Conservation (phyloP, 2,888 invertebrate genomes). For the Pachydiplax longipennis region DNA sequence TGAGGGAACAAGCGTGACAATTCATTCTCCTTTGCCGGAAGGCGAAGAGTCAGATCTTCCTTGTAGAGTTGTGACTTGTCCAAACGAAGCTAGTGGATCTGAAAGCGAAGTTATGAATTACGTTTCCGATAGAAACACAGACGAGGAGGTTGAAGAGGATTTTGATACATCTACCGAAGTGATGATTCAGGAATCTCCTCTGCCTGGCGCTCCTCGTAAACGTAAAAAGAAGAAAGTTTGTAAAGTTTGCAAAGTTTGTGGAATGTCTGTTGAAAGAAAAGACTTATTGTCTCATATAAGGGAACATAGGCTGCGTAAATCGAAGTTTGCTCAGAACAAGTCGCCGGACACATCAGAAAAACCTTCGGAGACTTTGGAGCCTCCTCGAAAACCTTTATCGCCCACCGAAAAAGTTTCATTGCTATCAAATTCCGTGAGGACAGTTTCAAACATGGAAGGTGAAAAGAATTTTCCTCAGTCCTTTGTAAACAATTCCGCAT, state of each 20-base stretch:
- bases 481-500: not conserved
- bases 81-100: not conserved
- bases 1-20: not conserved
- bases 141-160: not conserved
- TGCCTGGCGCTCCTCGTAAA: not conserved
- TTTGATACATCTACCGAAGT: not conserved
- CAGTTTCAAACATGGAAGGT: not conserved
- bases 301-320: not conserved
- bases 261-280: not conserved
- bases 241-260: conserved; percentile 18
- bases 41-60: not conserved
- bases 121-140: not conserved
- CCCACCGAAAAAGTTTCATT: not conserved
- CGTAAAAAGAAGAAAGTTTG: not conserved
- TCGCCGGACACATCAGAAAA: not conserved
- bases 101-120: not conserved
- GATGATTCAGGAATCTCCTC: not conserved
- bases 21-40: not conserved
- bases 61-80: not conserved
- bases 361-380: not conserved
- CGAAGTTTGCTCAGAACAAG: not conserved
- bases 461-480: not conserved
- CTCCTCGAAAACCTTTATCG: not conserved
- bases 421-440: not conserved
- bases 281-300: not conserved